phyloP scores from a whole-genome alignment of 2,113 vertebrate species.

The Eudorcas thomsonii region DNA sequence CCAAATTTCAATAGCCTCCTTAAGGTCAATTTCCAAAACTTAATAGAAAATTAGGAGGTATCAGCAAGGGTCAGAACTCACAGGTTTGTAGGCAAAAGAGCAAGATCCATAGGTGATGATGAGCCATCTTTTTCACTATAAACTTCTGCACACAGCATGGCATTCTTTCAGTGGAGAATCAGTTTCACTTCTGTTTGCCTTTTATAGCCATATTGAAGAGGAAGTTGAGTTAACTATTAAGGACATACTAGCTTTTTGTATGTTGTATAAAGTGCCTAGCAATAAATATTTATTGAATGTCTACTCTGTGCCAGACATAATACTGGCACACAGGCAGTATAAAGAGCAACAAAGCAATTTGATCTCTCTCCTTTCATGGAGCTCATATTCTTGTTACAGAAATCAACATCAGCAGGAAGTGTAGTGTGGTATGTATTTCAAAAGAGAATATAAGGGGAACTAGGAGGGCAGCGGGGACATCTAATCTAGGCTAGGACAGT shows the following conservation, averaged over 20 bases:
- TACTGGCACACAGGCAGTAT: neutral
- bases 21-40: neutral
- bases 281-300: neutral
- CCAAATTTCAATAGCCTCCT: neutral
- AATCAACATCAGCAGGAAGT: neutral
- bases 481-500: neutral
- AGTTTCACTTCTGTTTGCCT: neutral
- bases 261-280: neutral
- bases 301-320: neutral
- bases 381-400: neutral
- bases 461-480: neutral
- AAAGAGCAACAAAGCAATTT: neutral
- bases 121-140: slow-evolving; percentile 24
- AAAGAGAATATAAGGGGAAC: neutral
- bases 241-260: too few relatives aligned
- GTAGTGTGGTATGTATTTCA: neutral
- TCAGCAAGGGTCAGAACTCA: slow-evolving; percentile 48
- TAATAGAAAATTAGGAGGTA: neutral
- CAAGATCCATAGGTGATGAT: neutral
- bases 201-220: neutral
- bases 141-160: neutral
- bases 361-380: neutral
- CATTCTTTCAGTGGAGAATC: neutral
- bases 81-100: slow-evolving; percentile 55
- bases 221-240: neutral